Percentiles rank a stretch among this genome's conserved stretches.
phyloP scores from a whole-genome alignment of 2,888 invertebrate genomes.

The Orchesellides sinensis region DNA sequence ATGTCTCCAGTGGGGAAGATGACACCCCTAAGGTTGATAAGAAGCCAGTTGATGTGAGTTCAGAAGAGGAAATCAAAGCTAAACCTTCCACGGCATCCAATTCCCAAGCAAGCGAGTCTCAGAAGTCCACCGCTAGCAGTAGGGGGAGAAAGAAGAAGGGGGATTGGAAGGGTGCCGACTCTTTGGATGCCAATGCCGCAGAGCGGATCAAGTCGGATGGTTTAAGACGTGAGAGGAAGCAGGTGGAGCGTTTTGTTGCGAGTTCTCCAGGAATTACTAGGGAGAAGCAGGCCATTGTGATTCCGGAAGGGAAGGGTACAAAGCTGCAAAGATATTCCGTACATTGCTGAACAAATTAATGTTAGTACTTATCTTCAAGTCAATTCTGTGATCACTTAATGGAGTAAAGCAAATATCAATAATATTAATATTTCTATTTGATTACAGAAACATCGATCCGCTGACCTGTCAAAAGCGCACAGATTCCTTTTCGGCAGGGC shows the following conservation, averaged over 20 bases:
- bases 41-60: neutral
- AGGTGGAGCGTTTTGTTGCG: constrained; percentile 54
- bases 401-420: neutral
- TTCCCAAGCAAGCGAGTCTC: too few relatives aligned
- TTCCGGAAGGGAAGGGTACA: constrained; percentile 37
- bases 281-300: constrained; percentile 24
- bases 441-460: constrained; percentile 22
- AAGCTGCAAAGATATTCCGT: constrained; percentile 57
- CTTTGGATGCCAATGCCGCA: constrained; percentile 50
- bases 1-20: neutral
- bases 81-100: too few relatives aligned
- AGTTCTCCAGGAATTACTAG: neutral
- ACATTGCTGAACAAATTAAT: constrained; percentile 41
- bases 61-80: too few relatives aligned
- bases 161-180: constrained; percentile 17
- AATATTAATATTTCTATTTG: constrained; percentile 4
- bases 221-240: constrained; percentile 58
- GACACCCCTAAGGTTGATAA: constrained; percentile 4
- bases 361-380: neutral
- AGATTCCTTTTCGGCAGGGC: constrained; percentile 40
- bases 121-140: neutral
- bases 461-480: constrained; percentile 48
- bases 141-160: neutral
- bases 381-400: too few relatives aligned
- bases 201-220: constrained; percentile 58